These are phyloP conservation scores for Myrmecobius fasciatus DNA, from an alignment of 2,113 vertebrate species.

Conservation along the genomic window DNA sequence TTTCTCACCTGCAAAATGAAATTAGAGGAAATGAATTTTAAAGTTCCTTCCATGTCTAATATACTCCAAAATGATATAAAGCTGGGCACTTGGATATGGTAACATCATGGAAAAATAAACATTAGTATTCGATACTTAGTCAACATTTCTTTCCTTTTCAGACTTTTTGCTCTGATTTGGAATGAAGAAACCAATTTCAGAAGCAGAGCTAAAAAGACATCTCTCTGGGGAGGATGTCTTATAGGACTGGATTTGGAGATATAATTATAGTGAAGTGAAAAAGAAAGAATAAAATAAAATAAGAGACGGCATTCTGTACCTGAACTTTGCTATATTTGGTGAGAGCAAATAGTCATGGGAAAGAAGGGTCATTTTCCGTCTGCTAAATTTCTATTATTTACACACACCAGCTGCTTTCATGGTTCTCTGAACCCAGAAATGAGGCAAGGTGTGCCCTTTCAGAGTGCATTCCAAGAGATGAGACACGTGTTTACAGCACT, in stretches of 20 bases:
- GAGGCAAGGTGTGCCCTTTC: not conserved
- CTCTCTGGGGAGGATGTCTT: not conserved
- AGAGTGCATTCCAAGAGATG: not conserved
- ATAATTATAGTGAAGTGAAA: not conserved
- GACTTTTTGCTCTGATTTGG: not conserved
- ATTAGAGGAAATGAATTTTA: not conserved
- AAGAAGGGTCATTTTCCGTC: not conserved
- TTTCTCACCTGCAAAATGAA: not conserved
- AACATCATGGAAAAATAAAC: not conserved
- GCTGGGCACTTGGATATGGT: not conserved
- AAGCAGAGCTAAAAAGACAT: not conserved
- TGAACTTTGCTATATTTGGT: not conserved
- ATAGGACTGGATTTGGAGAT: not conserved
- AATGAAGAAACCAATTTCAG: not conserved
- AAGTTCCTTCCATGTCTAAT: not conserved
- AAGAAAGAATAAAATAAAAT: not conserved
- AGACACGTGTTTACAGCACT: not conserved
- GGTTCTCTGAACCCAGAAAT: not conserved
- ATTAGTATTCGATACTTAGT: not conserved
- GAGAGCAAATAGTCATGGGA: not conserved
- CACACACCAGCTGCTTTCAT: not conserved
- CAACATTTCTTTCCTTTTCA: not conserved
- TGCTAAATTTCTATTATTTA: not conserved
- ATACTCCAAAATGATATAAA: not conserved
- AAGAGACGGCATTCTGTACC: not conserved